Base-by-base conservation (phyloP, 2,888 invertebrate species). In the Nomada ferruginata region DNA sequence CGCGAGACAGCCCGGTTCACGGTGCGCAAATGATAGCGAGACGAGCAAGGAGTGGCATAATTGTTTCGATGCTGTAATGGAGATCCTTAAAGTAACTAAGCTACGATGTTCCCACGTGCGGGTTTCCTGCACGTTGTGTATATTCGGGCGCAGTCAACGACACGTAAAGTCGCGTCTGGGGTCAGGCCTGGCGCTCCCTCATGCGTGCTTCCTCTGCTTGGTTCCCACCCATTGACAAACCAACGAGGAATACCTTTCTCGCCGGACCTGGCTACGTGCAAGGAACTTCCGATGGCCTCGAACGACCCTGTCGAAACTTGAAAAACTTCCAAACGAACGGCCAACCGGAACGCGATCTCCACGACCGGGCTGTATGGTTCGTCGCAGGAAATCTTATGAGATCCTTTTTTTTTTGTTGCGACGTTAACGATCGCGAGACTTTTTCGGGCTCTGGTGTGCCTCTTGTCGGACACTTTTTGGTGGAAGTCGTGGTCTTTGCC, bases 171-270 rank as follows among this genome's bases (percentile, higher is more conserved):
- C 86, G 87, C 78, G 84, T 86, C 88, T 85, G 84, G 90, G 91
- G 90, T 91, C 91, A 90, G 86, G 85, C 89, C 91, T 82, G 85
- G 85, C 88, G 92, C 79, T 91, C 89, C 83, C 85, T 91, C 91
- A 89, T 88, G 92, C 92, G 91, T 89, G 85, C 80, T 90, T 92
- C 92, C 92, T 90, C 55, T 77, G 75, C 87, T 84, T 69, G 86
- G 90, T 91, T 92, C 91, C 89, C 91, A 90, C 86, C 89, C 82
- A 85, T 85, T 82, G 87, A 81, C 84, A 85, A 84, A 83, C 83
- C 81, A 72, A 81, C 82, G 78, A 85, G 73, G 82, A 86, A 84
- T 84, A 78, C 68, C 73, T 85, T 76, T 29, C 77, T 57, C 60
- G 76, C 69, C 44, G 60, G 60, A 65, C 64, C 47, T n/a, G 59